Conservation (phyloP, 2,797 vertebrate species). For the Prionace glauca region DNA sequence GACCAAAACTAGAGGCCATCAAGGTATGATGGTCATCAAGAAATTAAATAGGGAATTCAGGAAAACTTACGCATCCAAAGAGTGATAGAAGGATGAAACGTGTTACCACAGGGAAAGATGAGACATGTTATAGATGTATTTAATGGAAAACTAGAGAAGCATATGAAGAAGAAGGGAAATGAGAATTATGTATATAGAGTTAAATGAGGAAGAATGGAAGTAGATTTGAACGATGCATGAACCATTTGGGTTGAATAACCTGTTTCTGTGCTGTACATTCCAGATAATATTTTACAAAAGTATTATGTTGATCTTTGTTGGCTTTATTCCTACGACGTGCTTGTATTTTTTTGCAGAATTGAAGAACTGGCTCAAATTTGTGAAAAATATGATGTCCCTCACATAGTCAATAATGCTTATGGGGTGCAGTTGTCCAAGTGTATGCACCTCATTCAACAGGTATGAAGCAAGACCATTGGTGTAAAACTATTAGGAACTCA, state of each 20-base stretch:
- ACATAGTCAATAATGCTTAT: conserved; percentile 95
- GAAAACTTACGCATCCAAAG: background rate
- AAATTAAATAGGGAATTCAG: background rate
- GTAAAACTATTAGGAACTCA: background rate
- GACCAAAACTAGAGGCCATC: background rate
- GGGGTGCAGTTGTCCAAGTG: conserved; percentile 95
- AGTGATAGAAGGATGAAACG: background rate
- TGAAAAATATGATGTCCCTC: conserved; percentile 74
- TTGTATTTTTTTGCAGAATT: conserved; percentile 59
- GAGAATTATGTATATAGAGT: background rate
- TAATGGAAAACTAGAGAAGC: background rate
- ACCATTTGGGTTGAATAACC: background rate
- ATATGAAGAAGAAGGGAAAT: background rate
- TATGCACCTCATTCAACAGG: conserved; percentile 97
- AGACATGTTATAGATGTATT: background rate
- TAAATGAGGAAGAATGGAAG: background rate
- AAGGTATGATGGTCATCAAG: background rate
- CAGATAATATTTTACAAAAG: background rate
- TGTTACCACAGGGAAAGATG: background rate
- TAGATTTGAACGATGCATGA: background rate
- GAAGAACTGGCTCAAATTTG: conserved; percentile 83
- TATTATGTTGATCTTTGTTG: background rate
- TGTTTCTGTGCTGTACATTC: background rate
- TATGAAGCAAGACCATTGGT: conserved; percentile 49
- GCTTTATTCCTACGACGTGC: background rate